Conservation (phyloP, 2,888 invertebrate genomes). For the Abrostola tripartita region DNA sequence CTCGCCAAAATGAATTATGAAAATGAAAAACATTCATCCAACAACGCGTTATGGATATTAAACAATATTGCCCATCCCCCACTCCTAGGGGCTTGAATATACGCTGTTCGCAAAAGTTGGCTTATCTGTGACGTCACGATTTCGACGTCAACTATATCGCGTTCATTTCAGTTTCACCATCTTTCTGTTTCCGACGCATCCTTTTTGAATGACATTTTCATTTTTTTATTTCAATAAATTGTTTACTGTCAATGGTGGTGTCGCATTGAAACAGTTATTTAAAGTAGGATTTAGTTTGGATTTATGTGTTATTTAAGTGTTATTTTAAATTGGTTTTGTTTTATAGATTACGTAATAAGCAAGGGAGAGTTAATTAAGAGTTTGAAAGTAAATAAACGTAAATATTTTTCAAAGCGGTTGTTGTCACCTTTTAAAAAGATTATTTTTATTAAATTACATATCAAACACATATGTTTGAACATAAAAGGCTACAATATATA, state of each 20-base stretch:
- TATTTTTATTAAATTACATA: too few species aligned
- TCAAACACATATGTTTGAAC: too few species aligned
- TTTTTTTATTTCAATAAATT: conserved; percentile 38
- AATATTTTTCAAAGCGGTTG: too few species aligned
- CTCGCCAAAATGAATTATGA: conserved; percentile 5
- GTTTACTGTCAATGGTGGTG: conserved; percentile 18
- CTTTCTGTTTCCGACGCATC: conserved; percentile 54
- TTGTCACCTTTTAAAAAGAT: too few species aligned
- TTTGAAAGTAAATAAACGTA: too few species aligned
- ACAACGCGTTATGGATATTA: conserved; percentile 22
- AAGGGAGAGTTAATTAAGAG: too few species aligned
- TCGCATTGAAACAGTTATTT: not conserved
- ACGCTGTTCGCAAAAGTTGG: conserved; percentile 59
- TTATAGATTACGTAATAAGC: too few species aligned
- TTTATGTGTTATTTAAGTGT: too few species aligned
- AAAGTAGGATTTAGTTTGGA: not conserved
- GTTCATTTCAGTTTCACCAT: conserved; percentile 52
- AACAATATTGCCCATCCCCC: conserved; percentile 51
- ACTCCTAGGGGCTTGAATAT: conserved; percentile 29
- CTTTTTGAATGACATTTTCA: conserved; percentile 40
- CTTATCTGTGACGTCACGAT: conserved; percentile 60
- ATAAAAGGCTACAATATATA: too few species aligned
- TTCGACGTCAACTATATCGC: conserved; percentile 49
- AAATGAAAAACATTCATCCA: conserved; percentile 9
- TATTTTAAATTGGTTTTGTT: not conserved